Conservation (phyloP, 1,140 invertebrate species). For the Trichomalopsis sarcophagae region DNA sequence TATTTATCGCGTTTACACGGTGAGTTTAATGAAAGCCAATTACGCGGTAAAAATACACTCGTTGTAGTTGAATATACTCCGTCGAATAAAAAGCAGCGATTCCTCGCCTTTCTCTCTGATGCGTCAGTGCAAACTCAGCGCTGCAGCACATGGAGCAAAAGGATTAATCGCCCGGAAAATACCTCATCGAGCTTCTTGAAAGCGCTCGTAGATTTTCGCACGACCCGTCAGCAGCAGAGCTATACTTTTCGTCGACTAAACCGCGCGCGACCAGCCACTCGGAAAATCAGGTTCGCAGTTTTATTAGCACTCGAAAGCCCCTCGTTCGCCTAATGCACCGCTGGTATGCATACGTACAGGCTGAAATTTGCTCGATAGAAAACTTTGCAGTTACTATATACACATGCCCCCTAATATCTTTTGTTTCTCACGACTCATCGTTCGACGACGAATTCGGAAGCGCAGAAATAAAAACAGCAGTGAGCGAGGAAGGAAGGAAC, state of each 20-base stretch:
- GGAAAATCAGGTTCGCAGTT: conserved; percentile 35
- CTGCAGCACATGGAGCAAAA: not conserved
- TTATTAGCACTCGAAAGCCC: conserved; percentile 24
- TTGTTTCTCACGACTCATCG: conserved; percentile 42
- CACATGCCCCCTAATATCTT: not conserved
- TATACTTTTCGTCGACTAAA: conserved; percentile 1
- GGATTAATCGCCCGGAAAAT: conserved; percentile 47
- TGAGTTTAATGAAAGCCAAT: too few species aligned
- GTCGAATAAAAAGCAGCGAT: too few species aligned
- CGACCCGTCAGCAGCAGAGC: not conserved
- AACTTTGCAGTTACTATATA: too few species aligned
- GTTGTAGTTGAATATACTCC: too few species aligned
- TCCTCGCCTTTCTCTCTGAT: not conserved
- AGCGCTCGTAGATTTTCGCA: conserved; percentile 13
- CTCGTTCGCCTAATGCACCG: too few species aligned
- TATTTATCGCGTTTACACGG: too few species aligned
- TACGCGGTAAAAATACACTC: too few species aligned
- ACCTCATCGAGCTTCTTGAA: conserved; percentile 51
- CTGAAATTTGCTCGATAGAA: too few species aligned
- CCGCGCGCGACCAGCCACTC: not conserved
- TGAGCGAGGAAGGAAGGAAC: conserved; percentile 51
- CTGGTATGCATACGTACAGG: too few species aligned
- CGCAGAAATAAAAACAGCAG: not conserved
- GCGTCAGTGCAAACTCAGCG: too few species aligned
- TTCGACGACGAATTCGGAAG: conserved; percentile 21